Conservation (phyloP, 2,797 vertebrate species). For the Novumbra hubbsi region DNA sequence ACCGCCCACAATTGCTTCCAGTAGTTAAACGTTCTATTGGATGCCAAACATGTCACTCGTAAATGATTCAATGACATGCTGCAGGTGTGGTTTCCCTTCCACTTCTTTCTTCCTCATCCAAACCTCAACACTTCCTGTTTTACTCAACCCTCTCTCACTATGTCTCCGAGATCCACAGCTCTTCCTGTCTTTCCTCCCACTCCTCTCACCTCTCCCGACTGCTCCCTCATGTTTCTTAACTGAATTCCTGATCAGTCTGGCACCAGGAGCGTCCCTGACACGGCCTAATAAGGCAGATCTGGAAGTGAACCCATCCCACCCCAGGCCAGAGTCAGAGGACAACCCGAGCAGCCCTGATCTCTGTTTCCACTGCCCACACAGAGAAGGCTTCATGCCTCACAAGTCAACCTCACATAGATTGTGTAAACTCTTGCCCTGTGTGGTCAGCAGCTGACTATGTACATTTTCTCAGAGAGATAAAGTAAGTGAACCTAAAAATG, state of each 20-base stretch:
- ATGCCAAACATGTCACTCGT: not conserved
- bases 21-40: not conserved
- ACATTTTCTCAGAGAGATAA: too few species aligned
- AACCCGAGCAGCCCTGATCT: not conserved
- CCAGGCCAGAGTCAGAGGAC: not conserved
- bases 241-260: not conserved
- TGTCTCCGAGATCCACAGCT: not conserved
- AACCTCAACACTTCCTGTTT: not conserved
- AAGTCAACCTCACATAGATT: not conserved
- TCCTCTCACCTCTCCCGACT: not conserved
- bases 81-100: not conserved
- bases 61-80: not conserved
- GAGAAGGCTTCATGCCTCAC: not conserved
- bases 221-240: not conserved
- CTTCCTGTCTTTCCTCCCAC: not conserved
- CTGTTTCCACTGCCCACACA: not conserved
- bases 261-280: not conserved
- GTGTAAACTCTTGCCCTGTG: too few species aligned
- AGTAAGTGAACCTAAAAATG: too few species aligned
- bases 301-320: not conserved
- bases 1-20: too few species aligned
- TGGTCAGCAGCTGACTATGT: too few species aligned
- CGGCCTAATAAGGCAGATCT: not conserved
- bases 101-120: not conserved
- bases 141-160: not conserved